These are phyloP conservation scores for Monarcha castaneiventris DNA, from an alignment of 2,113 vertebrate genomes.

Conservation along the genomic window DNA sequence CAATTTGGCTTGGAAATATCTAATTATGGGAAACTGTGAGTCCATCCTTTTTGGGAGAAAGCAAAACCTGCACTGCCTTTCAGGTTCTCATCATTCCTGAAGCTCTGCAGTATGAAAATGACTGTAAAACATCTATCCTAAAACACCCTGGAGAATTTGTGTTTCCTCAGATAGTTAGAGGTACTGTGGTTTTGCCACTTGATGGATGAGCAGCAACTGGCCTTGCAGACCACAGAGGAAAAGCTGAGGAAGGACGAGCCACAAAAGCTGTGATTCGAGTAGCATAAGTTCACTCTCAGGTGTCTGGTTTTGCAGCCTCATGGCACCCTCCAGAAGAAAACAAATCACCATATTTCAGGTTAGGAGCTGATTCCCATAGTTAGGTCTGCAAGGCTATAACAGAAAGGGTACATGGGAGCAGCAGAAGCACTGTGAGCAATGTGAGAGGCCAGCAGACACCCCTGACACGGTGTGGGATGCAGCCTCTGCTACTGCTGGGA, in stretches of 20 bases:
- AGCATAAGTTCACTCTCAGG: not conserved
- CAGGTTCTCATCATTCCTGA: not conserved
- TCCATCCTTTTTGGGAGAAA: not conserved
- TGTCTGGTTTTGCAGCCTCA: not conserved
- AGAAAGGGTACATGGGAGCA: not conserved
- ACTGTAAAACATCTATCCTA: not conserved
- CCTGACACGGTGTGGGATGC: fast-evolving
- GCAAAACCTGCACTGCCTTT: not conserved
- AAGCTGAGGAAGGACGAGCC: not conserved
- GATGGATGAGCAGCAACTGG: not conserved
- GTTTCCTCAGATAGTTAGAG: not conserved
- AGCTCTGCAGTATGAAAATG: not conserved
- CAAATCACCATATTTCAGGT: not conserved
- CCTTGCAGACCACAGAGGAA: not conserved
- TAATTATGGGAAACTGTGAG: not conserved
- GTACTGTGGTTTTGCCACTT: not conserved
- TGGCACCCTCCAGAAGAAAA: not conserved
- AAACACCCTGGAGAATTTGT: not conserved
- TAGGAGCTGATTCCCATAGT: not conserved
- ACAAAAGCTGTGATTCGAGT: not conserved
- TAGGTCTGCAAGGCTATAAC: not conserved
- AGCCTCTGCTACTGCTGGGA: fast-evolving
- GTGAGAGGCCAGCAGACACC: not conserved
- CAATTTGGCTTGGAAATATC: not conserved
- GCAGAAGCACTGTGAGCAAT: fast-evolving